Percentiles rank a stretch among this genome's conserved stretches.
Conservation (phyloP, 2,888 invertebrate species). For the Boloria euphrosyne region DNA sequence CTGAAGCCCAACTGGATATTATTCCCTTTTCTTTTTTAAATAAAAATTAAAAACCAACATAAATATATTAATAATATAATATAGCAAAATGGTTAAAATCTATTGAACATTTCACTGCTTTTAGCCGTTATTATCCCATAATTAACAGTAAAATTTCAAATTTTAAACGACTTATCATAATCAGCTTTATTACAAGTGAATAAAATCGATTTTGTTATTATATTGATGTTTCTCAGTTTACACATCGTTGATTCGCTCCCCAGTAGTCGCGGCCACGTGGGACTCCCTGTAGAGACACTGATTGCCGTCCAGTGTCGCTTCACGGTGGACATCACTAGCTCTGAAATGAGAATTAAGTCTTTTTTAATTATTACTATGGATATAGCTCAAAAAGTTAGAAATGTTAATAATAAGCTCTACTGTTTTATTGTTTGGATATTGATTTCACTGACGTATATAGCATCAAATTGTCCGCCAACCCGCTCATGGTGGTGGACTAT, state of each 20-base stretch:
- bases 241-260: conserved; percentile 62
- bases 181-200: conserved; percentile 27
- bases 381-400: not conserved
- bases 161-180: conserved; percentile 28
- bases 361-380: conserved; percentile 29
- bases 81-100: conserved; percentile 3
- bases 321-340: conserved; percentile 62
- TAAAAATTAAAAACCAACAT: no score
- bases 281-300: conserved; percentile 71
- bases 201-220: conserved; percentile 29
- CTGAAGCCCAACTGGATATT: no score
- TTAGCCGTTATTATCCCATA: conserved; percentile 50
- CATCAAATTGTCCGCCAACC: no score
- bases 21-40: no score
- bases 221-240: conserved; percentile 57
- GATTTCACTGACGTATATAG: no score
- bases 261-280: conserved; percentile 66
- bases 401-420: no score
- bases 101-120: conserved; percentile 30
- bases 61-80: no score
- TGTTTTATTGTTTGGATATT: no score
- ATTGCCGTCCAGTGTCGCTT: conserved; percentile 76
- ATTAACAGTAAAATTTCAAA: no score
- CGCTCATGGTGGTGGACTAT: no score
- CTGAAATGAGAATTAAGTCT: conserved; percentile 38